Conservation (phyloP, 2,888 invertebrate genomes). For the Schrankia costaestrigalis region DNA sequence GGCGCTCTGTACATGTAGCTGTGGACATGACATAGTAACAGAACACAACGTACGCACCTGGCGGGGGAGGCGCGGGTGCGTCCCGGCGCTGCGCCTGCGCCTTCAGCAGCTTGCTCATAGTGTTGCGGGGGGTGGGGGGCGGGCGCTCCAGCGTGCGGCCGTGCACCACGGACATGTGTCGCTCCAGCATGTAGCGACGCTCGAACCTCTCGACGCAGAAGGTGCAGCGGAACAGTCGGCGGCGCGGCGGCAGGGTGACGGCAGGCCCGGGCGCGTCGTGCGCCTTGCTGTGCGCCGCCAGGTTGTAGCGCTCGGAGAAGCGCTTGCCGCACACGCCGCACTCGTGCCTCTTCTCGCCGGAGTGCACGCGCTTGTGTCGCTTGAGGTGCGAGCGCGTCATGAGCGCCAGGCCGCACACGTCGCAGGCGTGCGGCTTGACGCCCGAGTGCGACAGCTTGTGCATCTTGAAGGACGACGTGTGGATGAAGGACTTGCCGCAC, state of each 20-base stretch:
- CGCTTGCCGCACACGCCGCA: slow-evolving; percentile 80
- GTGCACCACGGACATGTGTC: slow-evolving; percentile 63
- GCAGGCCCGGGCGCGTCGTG: slow-evolving; percentile 43
- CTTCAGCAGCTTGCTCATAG: slow-evolving; percentile 77
- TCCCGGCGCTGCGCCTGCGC: slow-evolving; percentile 56
- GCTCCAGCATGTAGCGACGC: slow-evolving; percentile 70
- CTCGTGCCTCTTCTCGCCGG: slow-evolving; percentile 82
- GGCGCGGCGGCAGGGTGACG: slow-evolving; percentile 35
- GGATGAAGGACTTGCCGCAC: slow-evolving; percentile 84
- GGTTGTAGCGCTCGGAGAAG: slow-evolving; percentile 81
- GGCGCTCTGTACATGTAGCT: neutral
- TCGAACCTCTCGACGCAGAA: slow-evolving; percentile 72
- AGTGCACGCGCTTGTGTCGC: slow-evolving; percentile 84
- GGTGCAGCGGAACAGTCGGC: slow-evolving; percentile 66
- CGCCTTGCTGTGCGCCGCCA: slow-evolving; percentile 69
- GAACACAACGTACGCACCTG: neutral
- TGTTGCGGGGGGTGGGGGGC: slow-evolving; percentile 72
- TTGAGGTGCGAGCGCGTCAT: slow-evolving; percentile 84
- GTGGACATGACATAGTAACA: neutral
- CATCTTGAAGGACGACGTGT: slow-evolving; percentile 86
- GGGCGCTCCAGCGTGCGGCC: slow-evolving; percentile 70
- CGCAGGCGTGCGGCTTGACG: slow-evolving; percentile 81
- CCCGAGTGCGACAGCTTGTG: slow-evolving; percentile 84
- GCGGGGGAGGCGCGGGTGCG: slow-evolving; percentile 7
- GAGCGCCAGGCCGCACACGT: slow-evolving; percentile 81